Evolutionary conservation across 2,888 invertebrate species (phyloP), one percentile per base, ranked within the genome.

Genomic region (Apomyelois bistriatella): DNA sequence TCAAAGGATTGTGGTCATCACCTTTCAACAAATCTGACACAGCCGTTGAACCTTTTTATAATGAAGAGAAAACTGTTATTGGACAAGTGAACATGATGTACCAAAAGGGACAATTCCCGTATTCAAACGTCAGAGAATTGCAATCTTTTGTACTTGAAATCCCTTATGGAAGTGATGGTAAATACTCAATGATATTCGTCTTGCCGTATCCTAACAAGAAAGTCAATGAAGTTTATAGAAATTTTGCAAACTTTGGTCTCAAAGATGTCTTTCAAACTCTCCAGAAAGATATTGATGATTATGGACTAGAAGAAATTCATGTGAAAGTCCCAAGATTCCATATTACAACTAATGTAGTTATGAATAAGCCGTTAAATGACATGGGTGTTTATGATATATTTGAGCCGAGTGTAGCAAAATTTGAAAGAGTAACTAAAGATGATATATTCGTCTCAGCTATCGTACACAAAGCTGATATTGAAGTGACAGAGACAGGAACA

Each of bases 61-160:
- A 93, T 62, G 94, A 94, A 58, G 74, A 89, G 16, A 91, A 88
- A 40, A 68, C 75, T 6, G 68, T 79, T n/a, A 68, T 90, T 9
- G 92, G 93, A 0, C 76, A 85, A 57, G 94, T 95, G 0, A 91
- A 93, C 54, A 96, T 96, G 95, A 96, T 97, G 96, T 91, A 91
- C 58, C 93, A 93, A 61, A 86, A 90, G 59, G 92, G 90, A 0
- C 75, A 85, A 41, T 93, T 93, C 48, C 90, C 92, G 0, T 94
- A 91, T 67, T 89, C 91, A 0, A 89, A 91, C 56, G 82, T 93
- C 12, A 79, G 86, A 28, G 76, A 83, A 0, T 70, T 95, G 49
- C 89, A 91, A 43, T 91, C 93, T 0, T 91, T 92, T 60, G 91
- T 93, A 0, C 68, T 95, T 0, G 94, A 95, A 66, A 67, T 95